Evolutionary conservation across 1,140 invertebrate genomes (phyloP).

Genomic region (Trissolcus basalis): DNA sequence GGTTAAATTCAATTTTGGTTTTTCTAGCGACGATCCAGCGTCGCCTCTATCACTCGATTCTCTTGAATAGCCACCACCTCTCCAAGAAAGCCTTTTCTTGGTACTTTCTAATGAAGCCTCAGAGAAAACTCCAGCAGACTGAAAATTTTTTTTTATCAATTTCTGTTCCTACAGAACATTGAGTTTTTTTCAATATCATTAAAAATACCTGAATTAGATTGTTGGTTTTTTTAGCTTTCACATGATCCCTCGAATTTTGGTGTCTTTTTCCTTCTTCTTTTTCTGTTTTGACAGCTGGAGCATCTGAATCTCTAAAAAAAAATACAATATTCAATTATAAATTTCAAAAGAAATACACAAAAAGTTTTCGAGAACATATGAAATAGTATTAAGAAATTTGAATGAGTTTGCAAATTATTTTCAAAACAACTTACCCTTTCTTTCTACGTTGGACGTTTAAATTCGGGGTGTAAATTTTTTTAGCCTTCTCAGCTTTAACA

Average conservation of each 20-base stretch:
- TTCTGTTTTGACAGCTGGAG: conserved; percentile 39
- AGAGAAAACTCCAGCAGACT: conserved; percentile 71
- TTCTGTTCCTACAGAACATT: too few species aligned
- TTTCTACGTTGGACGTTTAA: conserved; percentile 71
- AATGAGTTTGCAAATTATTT: too few species aligned
- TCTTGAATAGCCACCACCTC: conserved; percentile 38
- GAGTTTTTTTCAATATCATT: too few species aligned
- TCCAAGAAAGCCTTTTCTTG: conserved; percentile 29
- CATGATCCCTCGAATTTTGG: conserved; percentile 44
- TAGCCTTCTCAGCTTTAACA: conserved; percentile 67
- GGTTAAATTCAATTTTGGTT: conserved; percentile 67
- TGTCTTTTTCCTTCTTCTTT: conserved; percentile 55
- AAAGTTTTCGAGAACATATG: too few species aligned
- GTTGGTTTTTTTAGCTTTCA: conserved; percentile 43
- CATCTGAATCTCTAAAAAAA: conserved; percentile 59
- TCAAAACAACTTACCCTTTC: conserved; percentile 72
- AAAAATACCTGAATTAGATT: conserved; percentile 67
- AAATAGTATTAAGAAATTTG: too few species aligned
- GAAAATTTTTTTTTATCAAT: too few species aligned
- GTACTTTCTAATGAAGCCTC: conserved; percentile 61
- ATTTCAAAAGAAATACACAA: conserved; percentile 6
- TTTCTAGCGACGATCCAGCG: conserved; percentile 52
- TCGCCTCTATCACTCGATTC: conserved; percentile 47
- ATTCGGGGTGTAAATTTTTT: conserved; percentile 70
- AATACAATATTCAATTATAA: background rate